A percentile compares a stretch with the other conserved stretches of the same genome.
phyloP scores from a whole-genome alignment of 2,113 vertebrate genomes.

The Speoplatyrhinus poulsoni region DNA sequence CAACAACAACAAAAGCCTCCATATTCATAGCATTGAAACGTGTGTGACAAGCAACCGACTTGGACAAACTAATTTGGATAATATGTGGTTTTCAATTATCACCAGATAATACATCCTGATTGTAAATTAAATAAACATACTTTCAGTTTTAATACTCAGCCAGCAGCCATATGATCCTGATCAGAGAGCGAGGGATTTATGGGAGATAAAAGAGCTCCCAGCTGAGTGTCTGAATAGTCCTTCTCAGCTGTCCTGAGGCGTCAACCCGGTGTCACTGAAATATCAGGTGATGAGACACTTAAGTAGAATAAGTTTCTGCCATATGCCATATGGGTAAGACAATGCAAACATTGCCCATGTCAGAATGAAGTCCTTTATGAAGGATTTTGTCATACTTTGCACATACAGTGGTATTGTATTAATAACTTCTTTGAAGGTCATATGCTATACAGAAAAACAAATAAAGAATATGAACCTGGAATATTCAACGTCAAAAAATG shows the following conservation, averaged over 20 bases:
- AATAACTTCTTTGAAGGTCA: not conserved
- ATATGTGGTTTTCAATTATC: too few species aligned
- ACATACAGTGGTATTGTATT: not conserved
- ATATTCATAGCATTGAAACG: too few species aligned
- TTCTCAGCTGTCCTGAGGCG: slow-evolving; percentile 18
- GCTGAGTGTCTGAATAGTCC: slow-evolving; percentile 22
- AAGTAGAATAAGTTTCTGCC: not conserved
- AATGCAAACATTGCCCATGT: not conserved
- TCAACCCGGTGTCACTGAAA: slow-evolving; percentile 4
- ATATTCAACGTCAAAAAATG: not conserved
- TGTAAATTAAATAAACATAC: not conserved
- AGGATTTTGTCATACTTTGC: not conserved
- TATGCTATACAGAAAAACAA: not conserved
- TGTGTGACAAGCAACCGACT: too few species aligned
- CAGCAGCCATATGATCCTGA: slow-evolving; percentile 13
- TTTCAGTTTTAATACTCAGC: not conserved
- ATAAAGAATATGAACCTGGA: not conserved
- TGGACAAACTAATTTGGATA: too few species aligned
- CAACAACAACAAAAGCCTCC: too few species aligned
- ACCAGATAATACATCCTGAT: not conserved
- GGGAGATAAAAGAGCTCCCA: slow-evolving; percentile 14
- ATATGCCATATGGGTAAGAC: not conserved
- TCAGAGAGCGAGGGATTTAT: slow-evolving; percentile 24
- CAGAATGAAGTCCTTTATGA: not conserved
- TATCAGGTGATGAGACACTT: slow-evolving; percentile 16